phyloP scores from a whole-genome alignment of 2,113 vertebrate genomes.

The Setophaga kirtlandii region DNA sequence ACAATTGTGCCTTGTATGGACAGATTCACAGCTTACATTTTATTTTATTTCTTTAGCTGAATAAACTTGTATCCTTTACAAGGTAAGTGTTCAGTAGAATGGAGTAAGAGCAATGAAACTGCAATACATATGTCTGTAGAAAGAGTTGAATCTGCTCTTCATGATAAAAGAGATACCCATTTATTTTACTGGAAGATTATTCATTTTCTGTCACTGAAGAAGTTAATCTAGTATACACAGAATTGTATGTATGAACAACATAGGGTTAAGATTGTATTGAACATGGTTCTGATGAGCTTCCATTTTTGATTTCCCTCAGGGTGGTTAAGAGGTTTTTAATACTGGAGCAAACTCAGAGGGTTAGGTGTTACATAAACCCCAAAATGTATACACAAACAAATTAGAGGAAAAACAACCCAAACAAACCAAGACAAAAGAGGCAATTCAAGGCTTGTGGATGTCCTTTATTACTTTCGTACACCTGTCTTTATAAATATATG shows the following conservation, averaged over 20 bases:
- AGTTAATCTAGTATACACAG: background rate
- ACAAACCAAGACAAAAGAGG: background rate
- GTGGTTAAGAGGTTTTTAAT: background rate
- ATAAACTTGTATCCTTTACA: background rate
- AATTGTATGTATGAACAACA: background rate
- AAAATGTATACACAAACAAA: background rate
- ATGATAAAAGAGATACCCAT: background rate
- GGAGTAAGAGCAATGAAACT: background rate
- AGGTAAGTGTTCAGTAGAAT: background rate
- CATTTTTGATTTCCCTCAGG: background rate
- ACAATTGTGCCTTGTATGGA: background rate
- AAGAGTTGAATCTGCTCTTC: background rate
- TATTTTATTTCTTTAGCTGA: background rate
- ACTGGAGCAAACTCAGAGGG: background rate
- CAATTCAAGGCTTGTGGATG: background rate
- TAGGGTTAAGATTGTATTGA: background rate
- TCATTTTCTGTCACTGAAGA: background rate
- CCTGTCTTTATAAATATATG: background rate
- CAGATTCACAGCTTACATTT: background rate
- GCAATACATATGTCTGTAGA: background rate
- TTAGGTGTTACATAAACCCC: background rate
- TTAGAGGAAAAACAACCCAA: background rate
- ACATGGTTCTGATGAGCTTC: background rate
- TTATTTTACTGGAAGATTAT: background rate
- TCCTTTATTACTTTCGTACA: background rate